A percentile compares a stretch with the other conserved stretches of the same genome.
phyloP scores from a whole-genome alignment of 2,888 invertebrate genomes.

The Pocota personata region DNA sequence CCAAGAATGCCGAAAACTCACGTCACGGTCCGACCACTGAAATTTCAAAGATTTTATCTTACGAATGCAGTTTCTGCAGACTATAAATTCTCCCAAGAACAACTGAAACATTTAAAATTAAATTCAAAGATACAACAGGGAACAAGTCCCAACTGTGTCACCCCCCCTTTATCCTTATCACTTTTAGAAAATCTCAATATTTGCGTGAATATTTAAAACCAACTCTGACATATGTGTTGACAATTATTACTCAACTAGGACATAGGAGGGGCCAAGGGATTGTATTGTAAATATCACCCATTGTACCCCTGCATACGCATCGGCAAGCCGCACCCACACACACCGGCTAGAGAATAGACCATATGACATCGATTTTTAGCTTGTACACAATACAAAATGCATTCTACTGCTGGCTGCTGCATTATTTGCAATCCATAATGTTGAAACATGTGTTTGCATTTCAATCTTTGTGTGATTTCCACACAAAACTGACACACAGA shows the following conservation, averaged over 20 bases:
- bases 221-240: conserved; percentile 70
- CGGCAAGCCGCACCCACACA: not conserved
- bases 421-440: conserved; percentile 73
- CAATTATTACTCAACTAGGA: conserved; percentile 70
- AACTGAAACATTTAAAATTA: not conserved
- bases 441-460: conserved; percentile 73
- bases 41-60: not conserved
- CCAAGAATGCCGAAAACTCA: too few species aligned
- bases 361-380: conserved; percentile 64
- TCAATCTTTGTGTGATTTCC: conserved; percentile 71
- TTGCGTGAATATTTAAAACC: conserved; percentile 70
- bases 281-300: conserved; percentile 38
- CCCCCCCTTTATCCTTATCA: not conserved
- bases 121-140: not conserved
- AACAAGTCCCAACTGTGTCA: not conserved
- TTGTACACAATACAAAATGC: conserved; percentile 44
- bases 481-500: conserved; percentile 51
- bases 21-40: too few species aligned
- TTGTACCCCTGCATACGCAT: conserved; percentile 37
- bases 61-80: too few species aligned
- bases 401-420: conserved; percentile 32
- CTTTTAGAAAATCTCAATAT: conserved; percentile 28
- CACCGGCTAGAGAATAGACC: conserved; percentile 33
- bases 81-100: not conserved
- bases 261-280: conserved; percentile 20